Evolutionary conservation across 2,888 invertebrate species (phyloP), one percentile per base, ranked within the genome.

Genomic region (Aphidoletes aphidimyza): DNA sequence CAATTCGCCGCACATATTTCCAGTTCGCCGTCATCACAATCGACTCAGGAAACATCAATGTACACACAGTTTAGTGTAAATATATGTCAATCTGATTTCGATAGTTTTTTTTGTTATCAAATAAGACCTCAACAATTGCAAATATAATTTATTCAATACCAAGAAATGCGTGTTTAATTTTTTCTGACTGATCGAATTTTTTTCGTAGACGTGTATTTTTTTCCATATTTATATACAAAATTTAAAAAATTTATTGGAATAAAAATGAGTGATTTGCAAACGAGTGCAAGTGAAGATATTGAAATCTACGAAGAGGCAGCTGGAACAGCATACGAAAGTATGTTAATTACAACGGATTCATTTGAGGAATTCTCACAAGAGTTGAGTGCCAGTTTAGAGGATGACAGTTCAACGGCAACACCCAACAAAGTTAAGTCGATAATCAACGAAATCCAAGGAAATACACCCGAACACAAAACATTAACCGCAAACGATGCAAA

Each of bases 311-410:
- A 83, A 47, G 34, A 45, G 3, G 83, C 47, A 47, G 83, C 85
- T 22, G 85, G 84, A 22, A 83, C 69, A 42, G 69, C 84, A 26
- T 83, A 47, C 83, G 95, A 94, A 88, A 93, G 93, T 87, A 93
- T 94, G 89, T 90, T 95, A 59, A 92, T 95, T 84, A 93, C 94
- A 0, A 93, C 94, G 9, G 94, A 94, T 89, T 93, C 93, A 30
- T 93, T 93, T 87, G 94, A 94, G 86, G 94, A 94, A 87, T 93
- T 94, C 87, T 93, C 93, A 78, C 90, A 91, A 14, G 93, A 93
- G 88, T 93, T 94, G 92, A 85, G 69, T n/a, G 47, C 84, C 6
- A 84, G 78, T 42, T 42, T 84, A 17, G 59, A 84, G 9, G 59
- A 59, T 26, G 81, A 81, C n/a, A 22, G 22, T 37, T 81, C 81